phyloP scores from a whole-genome alignment of 2,888 invertebrate species.

The Torymus texanus region DNA sequence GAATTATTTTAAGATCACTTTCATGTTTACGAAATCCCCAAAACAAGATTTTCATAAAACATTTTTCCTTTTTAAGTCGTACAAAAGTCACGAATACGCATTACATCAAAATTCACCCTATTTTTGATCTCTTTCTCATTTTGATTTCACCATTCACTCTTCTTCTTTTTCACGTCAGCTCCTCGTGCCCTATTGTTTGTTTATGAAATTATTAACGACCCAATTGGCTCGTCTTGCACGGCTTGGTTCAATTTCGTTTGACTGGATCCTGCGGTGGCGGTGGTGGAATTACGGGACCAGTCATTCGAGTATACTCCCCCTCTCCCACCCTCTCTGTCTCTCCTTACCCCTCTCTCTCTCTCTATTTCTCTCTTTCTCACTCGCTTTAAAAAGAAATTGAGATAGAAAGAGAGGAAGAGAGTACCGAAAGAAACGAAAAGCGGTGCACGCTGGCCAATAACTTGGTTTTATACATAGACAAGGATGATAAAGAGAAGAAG shows the following conservation, averaged over 20 bases:
- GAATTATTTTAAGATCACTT: too few relatives aligned
- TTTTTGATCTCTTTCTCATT: background rate
- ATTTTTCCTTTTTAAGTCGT: too few relatives aligned
- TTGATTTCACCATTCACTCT: constrained; percentile 4
- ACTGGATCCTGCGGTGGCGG: constrained; percentile 33
- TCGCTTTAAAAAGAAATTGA: background rate
- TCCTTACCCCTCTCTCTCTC: too few relatives aligned
- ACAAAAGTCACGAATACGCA: too few relatives aligned
- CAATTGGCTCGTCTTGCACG: constrained; percentile 65
- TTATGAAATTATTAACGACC: constrained; percentile 68
- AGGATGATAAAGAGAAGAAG: constrained; percentile 26
- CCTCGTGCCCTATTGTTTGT: constrained; percentile 57
- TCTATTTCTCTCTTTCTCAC: too few relatives aligned
- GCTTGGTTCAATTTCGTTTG: constrained; percentile 56
- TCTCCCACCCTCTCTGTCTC: too few relatives aligned
- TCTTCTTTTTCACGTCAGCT: constrained; percentile 6
- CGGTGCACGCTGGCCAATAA: constrained; percentile 60
- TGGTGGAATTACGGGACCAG: constrained; percentile 11
- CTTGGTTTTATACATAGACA: constrained; percentile 45
- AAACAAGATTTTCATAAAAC: too few relatives aligned
- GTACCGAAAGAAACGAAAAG: constrained; percentile 17
- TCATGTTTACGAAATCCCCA: too few relatives aligned
- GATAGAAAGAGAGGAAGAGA: background rate
- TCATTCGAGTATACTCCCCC: background rate
- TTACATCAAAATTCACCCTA: background rate